Conservation (phyloP, 2,113 vertebrate species). For the Podarcis muralis region DNA sequence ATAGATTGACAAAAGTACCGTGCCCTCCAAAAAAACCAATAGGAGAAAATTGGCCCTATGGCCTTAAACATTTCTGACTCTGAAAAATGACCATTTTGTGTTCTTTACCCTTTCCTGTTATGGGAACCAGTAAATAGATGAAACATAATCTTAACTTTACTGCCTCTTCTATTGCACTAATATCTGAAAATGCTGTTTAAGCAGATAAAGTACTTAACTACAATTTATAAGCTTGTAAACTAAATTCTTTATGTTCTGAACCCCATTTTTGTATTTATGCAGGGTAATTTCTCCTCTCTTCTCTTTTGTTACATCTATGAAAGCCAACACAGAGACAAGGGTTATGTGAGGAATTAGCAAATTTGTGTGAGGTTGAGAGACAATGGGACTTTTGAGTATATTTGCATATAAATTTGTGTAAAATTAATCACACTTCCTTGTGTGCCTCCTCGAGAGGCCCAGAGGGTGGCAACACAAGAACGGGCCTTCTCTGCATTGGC, state of each 20-base stretch:
- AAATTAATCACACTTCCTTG: slow-evolving; percentile 38
- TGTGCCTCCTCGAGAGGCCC: no score
- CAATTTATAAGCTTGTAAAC: slow-evolving; percentile 41
- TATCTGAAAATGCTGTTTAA: slow-evolving; percentile 38
- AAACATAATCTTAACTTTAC: slow-evolving; percentile 6
- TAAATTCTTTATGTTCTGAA: not conserved
- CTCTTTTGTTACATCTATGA: slow-evolving; percentile 33
- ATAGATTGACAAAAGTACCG: not conserved
- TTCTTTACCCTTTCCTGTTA: not conserved
- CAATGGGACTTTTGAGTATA: slow-evolving; percentile 41
- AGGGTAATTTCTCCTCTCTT: not conserved
- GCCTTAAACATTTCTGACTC: slow-evolving; percentile 45
- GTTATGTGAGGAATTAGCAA: slow-evolving; percentile 41
- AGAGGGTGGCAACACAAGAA: no score
- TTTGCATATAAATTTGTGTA: slow-evolving; percentile 52
- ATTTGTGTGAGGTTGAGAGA: slow-evolving; percentile 37
- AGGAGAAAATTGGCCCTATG: not conserved
- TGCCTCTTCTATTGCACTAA: slow-evolving; percentile 54
- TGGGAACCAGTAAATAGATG: not conserved
- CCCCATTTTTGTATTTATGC: not conserved
- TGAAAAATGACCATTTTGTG: slow-evolving; percentile 3
- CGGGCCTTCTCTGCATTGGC: no score
- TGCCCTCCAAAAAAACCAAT: not conserved
- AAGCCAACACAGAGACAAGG: slow-evolving; percentile 33
- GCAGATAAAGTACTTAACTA: slow-evolving; percentile 20